Base-by-base conservation (phyloP, 2,113 vertebrate species). In the Sebastes schlegelii region DNA sequence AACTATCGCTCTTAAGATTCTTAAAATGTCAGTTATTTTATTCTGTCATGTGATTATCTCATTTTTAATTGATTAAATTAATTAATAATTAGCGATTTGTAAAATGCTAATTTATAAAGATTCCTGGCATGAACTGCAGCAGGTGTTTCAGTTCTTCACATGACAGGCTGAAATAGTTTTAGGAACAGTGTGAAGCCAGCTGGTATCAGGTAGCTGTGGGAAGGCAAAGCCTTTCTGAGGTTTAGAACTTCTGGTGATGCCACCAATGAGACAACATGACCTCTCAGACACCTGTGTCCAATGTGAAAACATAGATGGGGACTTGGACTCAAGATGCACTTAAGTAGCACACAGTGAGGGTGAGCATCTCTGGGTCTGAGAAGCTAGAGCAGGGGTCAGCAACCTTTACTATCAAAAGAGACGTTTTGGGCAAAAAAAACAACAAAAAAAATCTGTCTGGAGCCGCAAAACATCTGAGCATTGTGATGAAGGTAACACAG, bases 1-100 rank as follows among this genome's bases (percentile, higher is more conserved):
- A 82, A 68, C 26, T 8, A 67, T 42, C 4, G 0, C 60, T 52
- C 14, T 42, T 46, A 19, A 74, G 40, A 72, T 82, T 69, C 16
- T 70, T 58, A 69, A 78, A 69, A 46, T 70, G 79, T 71, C 48
- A 19, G 8, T 65, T 14, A 17, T 79, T 69, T 54, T 75, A n/a
- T 46, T 46, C 6, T 48, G 34, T 74, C 16, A n/a, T n/a, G 57
- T 74, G 62, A 48, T 57, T 79, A 42, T 84, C 5, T 70, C 58
- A 7, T 74, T 62, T 49, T 61, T 5, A 40, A 3, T 16, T 45
- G 12, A 51, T 6, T 34, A 61, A 61, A 40, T 61, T 16, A 34
- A 61, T 34, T 14, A 61, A 14, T 16, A 61, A 61, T 34, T 26
- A 60, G 57, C 57, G 1, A 63, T 54, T 23, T 13, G 55, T 34